Evolutionary conservation across 2,888 invertebrate species (phyloP), one percentile per base, ranked within the genome.

Genomic region (Marronus borbonicus): DNA sequence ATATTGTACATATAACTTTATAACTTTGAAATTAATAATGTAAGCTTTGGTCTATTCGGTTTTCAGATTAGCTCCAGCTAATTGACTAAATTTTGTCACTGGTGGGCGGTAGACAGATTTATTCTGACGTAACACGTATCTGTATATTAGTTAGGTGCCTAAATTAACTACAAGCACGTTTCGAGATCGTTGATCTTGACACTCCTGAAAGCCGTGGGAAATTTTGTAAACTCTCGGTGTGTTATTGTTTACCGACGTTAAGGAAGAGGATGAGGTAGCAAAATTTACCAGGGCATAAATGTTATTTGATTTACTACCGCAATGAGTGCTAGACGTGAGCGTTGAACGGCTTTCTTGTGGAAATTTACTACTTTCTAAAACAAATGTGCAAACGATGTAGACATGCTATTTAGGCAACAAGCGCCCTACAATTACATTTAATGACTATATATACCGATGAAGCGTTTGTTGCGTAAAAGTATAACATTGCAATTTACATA

Each of bases 21-120:
- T 28, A 74, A 60, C 72, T 60, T 74, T 74, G 60, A 74, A 74
- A 62, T 74, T 74, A 74, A 74, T 74, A 60, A 74, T 10, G 44
- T 17, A 74, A 60, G 62, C 60, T 74, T 74, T 12, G 72, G 44
- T 58, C n/a, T 72, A 58, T 28, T 58, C 60, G 36, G 24, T 39
- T 14, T 72, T 44, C 8, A 24, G 72, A 74, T 74, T 74, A 74
- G 60, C 60, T 28, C 39, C 44, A 1, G 20, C 49, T 74, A 74
- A 74, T 60, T 74, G 72, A 60, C 39, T 60, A 60, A 49, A 49
- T 60, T 74, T 24, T 44, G 36, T 74, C 39, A 7, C 39, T 60
- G 12, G 8, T 28, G 39, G 17, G 1, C n/a, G 39, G 17, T 28
- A 44, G 44, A 24, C 44, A 44, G 24, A 74, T 62, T 74, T 74